Evolutionary conservation across 1,140 invertebrate genomes (phyloP).

Genomic region (Aphaenogaster ashmeadi): DNA sequence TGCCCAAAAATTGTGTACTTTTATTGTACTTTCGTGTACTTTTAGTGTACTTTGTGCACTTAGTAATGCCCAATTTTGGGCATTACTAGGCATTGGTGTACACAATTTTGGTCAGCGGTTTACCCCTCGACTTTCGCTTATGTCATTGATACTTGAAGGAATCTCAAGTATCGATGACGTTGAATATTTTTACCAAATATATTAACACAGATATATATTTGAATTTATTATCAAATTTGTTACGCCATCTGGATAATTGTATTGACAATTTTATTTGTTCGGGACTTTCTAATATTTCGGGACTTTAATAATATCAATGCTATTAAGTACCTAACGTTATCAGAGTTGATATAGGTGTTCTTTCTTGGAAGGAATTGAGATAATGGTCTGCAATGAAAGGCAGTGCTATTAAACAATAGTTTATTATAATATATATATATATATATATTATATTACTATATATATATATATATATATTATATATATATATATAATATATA

Average conservation of each 20-base stretch:
- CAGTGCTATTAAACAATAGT: background rate
- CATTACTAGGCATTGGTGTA: too few relatives aligned
- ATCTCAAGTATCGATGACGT: background rate
- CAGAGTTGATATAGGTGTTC: background rate
- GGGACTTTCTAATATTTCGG: background rate
- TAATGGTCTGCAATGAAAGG: background rate
- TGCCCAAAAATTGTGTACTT: too few relatives aligned
- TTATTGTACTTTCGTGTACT: too few relatives aligned
- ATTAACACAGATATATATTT: background rate
- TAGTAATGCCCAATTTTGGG: too few relatives aligned
- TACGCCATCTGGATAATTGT: background rate
- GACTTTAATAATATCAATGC: background rate
- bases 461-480: too few relatives aligned
- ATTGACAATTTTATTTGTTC: background rate
- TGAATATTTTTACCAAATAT: background rate
- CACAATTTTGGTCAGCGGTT: too few relatives aligned
- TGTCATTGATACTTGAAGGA: background rate
- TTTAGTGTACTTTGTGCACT: too few relatives aligned
- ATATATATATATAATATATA: too few relatives aligned
- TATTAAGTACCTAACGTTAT: background rate
- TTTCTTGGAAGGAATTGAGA: background rate
- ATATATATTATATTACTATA: background rate
- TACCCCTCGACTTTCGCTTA: slow-evolving; percentile 4
- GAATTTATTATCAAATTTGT: slow-evolving; percentile 6
- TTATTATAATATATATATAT: slow-evolving; percentile 18